Conservation (phyloP, 2,888 invertebrate species). For the Drosophila tanythrix region DNA sequence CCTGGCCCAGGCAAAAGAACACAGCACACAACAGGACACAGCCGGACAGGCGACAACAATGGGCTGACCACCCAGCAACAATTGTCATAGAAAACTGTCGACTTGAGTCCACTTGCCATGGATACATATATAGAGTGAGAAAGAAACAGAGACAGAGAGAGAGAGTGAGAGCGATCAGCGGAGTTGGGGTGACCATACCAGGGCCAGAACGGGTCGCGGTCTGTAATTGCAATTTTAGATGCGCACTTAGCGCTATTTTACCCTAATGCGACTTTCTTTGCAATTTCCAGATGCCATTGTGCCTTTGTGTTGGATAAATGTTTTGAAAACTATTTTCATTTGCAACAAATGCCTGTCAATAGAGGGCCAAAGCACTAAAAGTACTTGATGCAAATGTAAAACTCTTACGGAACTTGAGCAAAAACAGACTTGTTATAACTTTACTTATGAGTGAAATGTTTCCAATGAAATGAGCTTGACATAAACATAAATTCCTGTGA, state of each 20-base stretch:
- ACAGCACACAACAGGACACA: constrained; percentile 17
- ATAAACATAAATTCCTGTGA: no score
- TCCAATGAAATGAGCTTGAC: background rate
- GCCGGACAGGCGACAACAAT: constrained; percentile 49
- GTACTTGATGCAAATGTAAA: constrained; percentile 4
- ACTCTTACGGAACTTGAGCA: background rate
- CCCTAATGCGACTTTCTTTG: constrained; percentile 66
- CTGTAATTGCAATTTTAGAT: constrained; percentile 69
- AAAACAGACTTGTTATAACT: background rate
- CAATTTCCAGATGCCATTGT: constrained; percentile 59
- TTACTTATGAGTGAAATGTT: background rate
- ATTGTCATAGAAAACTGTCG: constrained; percentile 74
- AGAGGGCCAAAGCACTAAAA: constrained; percentile 1
- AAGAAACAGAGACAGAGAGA: background rate
- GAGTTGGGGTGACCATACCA: constrained; percentile 2
- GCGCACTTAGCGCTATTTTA: constrained; percentile 75
- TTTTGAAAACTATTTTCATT: constrained; percentile 70
- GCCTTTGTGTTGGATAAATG: constrained; percentile 67
- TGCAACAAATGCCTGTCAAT: constrained; percentile 50
- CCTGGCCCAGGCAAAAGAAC: constrained; percentile 18
- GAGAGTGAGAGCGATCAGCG: background rate
- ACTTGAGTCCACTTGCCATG: constrained; percentile 33
- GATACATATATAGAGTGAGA: background rate
- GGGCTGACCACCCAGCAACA: constrained; percentile 68
- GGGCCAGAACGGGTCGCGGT: constrained; percentile 32